Evolutionary conservation across 1,140 invertebrate species (phyloP).

Genomic region (Druon quercuslanigerum): DNA sequence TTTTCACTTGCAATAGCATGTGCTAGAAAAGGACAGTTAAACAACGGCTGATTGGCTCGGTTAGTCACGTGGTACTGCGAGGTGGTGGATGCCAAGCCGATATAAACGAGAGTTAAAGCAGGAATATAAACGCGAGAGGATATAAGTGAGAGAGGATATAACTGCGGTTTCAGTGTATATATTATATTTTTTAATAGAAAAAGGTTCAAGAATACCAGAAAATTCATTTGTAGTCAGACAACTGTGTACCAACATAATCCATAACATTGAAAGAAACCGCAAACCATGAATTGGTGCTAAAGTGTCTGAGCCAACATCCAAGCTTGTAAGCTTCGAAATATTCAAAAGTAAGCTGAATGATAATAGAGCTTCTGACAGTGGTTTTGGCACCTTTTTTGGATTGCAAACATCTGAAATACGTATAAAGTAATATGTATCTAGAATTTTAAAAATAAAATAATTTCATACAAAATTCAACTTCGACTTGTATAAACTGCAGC

Average conservation of each 20-base stretch:
- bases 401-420: constrained; percentile 53
- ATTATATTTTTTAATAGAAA: constrained; percentile 26
- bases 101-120: no score
- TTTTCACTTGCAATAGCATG: no score
- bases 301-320: constrained; percentile 65
- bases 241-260: constrained; percentile 71
- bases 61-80: no score
- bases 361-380: constrained; percentile 58
- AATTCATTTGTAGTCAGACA: constrained; percentile 66
- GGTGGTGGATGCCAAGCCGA: no score
- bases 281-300: constrained; percentile 70
- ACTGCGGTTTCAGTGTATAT: no score
- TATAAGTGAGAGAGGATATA: no score
- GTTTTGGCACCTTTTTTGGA: constrained; percentile 50
- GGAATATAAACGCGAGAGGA: no score
- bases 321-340: constrained; percentile 57
- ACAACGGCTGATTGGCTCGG: no score
- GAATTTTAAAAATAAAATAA: neutral
- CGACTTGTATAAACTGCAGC: no score
- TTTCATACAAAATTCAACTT: no score
- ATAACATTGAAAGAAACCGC: constrained; percentile 67
- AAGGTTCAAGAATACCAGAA: constrained; percentile 59
- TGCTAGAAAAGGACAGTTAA: no score
- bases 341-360: constrained; percentile 63
- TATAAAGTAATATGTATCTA: neutral